Evolutionary conservation across 2,797 vertebrate genomes (phyloP).

Genomic region (Phalloptychus januarius): DNA sequence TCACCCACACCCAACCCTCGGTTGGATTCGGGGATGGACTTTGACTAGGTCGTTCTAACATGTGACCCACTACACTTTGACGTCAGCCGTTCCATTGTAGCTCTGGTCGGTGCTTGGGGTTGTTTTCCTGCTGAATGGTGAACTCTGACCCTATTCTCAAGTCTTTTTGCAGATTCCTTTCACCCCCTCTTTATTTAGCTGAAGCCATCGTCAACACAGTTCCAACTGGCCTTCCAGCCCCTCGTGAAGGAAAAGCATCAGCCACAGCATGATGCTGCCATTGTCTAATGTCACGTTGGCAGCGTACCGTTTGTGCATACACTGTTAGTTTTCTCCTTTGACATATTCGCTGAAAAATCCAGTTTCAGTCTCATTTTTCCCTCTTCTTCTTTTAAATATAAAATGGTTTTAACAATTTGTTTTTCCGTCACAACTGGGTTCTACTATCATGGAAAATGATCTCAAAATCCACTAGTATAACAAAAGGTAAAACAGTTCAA

Average conservation of each 20-base stretch:
- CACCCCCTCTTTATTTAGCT: not conserved
- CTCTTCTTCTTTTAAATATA: not conserved
- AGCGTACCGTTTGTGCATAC: too few relatives aligned
- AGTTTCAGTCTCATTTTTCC: not conserved
- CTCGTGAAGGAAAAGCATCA: not conserved
- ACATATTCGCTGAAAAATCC: not conserved
- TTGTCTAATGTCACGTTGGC: not conserved
- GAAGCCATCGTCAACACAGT: not conserved
- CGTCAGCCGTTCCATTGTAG: not conserved
- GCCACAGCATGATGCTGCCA: not conserved
- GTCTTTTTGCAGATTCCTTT: not conserved
- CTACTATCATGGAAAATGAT: not conserved
- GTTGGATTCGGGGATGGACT: not conserved
- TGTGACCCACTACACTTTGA: not conserved
- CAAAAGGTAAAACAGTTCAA: not conserved
- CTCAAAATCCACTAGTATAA: not conserved
- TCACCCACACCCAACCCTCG: not conserved
- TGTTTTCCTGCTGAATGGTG: not conserved
- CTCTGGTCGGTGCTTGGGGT: not conserved
- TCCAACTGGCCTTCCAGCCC: not conserved
- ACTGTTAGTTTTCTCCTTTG: not conserved
- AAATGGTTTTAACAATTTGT: not conserved
- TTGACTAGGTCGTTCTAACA: not conserved
- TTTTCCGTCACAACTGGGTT: not conserved
- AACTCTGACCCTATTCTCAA: not conserved